These are phyloP conservation scores for Tolmerus cingulatus DNA, from an alignment of 2,888 invertebrate genomes.

Conservation along the genomic window DNA sequence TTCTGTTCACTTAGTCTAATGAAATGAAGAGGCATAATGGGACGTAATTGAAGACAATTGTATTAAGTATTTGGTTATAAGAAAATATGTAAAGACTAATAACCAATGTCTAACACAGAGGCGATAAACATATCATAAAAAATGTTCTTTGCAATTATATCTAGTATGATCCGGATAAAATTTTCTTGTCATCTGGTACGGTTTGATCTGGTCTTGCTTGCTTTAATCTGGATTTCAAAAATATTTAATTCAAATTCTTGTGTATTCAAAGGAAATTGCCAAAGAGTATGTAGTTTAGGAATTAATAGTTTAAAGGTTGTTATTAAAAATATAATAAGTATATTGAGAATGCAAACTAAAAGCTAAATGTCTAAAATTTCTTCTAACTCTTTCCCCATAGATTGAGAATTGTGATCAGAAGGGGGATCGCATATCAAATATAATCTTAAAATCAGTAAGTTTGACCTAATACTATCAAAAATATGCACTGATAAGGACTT, in stretches of 20 bases:
- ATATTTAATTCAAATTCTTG: too few species aligned
- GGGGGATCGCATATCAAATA: background rate
- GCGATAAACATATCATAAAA: too few species aligned
- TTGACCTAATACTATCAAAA: background rate
- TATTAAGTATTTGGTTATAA: too few species aligned
- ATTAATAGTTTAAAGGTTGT: too few species aligned
- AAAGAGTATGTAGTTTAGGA: too few species aligned
- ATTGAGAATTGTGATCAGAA: background rate
- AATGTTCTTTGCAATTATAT: background rate
- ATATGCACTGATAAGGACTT: background rate
- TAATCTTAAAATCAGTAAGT: too few species aligned
- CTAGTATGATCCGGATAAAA: background rate
- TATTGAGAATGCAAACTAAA: too few species aligned
- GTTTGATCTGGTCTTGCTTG: background rate
- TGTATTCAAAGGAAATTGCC: too few species aligned
- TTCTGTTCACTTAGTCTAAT: too few species aligned
- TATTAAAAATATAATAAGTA: too few species aligned
- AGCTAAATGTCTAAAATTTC: background rate
- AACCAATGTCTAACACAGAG: too few species aligned
- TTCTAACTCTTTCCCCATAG: background rate
- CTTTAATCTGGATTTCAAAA: background rate
- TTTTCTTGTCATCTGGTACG: background rate
- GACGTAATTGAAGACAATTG: background rate
- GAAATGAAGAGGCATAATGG: background rate
- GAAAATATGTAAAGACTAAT: too few species aligned